These are phyloP conservation scores for Aphelenchoides avenae DNA, from an alignment of 1,140 invertebrate species.

Conservation along the genomic window DNA sequence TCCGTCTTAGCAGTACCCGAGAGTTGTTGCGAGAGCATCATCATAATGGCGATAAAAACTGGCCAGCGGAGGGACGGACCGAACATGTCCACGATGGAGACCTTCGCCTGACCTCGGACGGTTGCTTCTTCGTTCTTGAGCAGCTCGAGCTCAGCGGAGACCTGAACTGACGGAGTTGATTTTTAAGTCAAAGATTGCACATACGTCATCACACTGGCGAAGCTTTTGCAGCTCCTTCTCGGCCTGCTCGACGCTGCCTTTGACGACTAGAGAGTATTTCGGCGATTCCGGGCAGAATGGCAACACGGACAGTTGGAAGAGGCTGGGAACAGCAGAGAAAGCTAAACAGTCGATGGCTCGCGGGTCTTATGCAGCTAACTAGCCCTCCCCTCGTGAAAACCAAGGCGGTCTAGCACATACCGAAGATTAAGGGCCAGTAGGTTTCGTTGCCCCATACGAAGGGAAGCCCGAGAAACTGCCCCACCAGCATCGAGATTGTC, in stretches of 20 bases:
- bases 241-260: conserved; percentile 42
- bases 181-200: too few species aligned
- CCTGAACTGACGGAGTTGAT: too few species aligned
- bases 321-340: conserved; percentile 71
- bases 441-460: conserved; percentile 68
- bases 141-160: conserved; percentile 40
- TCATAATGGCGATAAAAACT: conserved; percentile 71
- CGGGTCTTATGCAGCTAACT: too few species aligned
- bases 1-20: too few species aligned
- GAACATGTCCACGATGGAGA: conserved; percentile 49
- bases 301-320: conserved; percentile 71
- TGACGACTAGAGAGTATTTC: conserved; percentile 69
- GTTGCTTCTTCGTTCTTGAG: conserved; percentile 48
- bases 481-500: conserved; percentile 73
- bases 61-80: conserved; percentile 47
- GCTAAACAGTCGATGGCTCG: too few species aligned
- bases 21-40: conserved; percentile 88
- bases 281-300: conserved; percentile 85
- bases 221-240: conserved; percentile 56
- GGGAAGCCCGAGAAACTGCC: conserved; percentile 72
- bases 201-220: conserved; percentile 38
- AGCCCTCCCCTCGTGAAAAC: too few species aligned
- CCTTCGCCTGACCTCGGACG: conserved; percentile 22
- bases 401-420: too few species aligned
- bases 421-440: conserved; percentile 64